Base-by-base conservation (phyloP, 2,797 vertebrate genomes). In the Novumbra hubbsi region DNA sequence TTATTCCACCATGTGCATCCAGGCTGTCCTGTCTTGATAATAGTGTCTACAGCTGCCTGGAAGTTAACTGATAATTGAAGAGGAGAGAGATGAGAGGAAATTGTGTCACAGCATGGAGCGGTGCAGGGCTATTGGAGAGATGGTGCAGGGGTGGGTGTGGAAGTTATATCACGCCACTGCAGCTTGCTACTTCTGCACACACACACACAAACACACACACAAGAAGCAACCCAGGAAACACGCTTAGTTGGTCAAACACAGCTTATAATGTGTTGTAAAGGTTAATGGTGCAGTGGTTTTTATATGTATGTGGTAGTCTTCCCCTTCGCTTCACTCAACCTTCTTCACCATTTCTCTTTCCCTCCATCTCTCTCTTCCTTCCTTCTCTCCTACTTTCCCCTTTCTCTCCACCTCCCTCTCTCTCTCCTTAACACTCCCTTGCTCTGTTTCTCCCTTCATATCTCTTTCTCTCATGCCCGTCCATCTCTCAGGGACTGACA, bases 51-150 rank as follows among this genome's bases (percentile, higher is more conserved):
- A 24, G 55, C 55, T 60, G 55, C 9, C 55, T 60, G 55, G 55
- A 21, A 60, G 55, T 60, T 60, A 60, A 60, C 21, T 19, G 55
- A 60, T 60, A 60, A 60, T 60, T 60, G 24, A 21, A 60, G 52
- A 60, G 55, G 21, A 60, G 21, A 57, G 55, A 57, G 55, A 21
- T 24, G 55, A 57, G 21, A 60, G 55, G 24, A 60, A 60, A 60
- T 9, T 24, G 21, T 60, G 55, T 60, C 55, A 60, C 21, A 60
- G 55, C 55, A 14, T 11, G 3, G 55, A 24, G 21, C 11, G 24
- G 21, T 12, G 55, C 21, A 4, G 21, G 21, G 55, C 21, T 60
- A 11, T 60, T 11, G 55, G 55, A 60, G 55, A 60, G 55, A 60
- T 7, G 24, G 24, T 24, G 55, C 55, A 12, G 55, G 55, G 55